These are phyloP conservation scores for Plumapathes pennacea DNA, from an alignment of 92 coral and sea anemone genomes.

Conservation along the genomic window DNA sequence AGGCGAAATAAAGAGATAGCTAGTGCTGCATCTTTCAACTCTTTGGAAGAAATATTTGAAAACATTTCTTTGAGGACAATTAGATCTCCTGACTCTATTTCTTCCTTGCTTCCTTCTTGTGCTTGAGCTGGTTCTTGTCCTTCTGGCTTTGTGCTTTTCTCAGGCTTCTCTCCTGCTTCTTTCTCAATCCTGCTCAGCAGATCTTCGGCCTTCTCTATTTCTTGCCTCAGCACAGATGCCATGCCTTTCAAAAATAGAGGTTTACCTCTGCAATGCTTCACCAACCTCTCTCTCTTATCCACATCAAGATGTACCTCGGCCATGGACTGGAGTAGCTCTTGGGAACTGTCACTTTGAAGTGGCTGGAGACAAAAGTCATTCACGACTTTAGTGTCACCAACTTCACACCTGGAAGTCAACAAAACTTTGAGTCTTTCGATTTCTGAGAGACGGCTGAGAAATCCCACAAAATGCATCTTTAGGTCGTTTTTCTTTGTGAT, in stretches of 20 bases:
- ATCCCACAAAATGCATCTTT: not conserved
- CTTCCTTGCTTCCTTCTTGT: constrained; percentile 13
- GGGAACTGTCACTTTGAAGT: constrained; percentile 14
- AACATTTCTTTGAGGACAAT: constrained; percentile 11
- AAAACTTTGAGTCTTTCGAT: constrained; percentile 29
- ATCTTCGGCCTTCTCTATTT: constrained; percentile 23
- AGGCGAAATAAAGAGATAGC: constrained; percentile 37
- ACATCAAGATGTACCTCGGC: not conserved
- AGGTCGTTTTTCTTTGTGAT: not conserved
- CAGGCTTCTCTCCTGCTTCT: not conserved
- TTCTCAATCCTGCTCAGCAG: constrained; percentile 25
- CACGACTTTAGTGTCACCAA: constrained; percentile 11
- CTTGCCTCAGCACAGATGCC: constrained; percentile 36
- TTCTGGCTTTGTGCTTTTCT: not conserved
- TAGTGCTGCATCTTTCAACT: constrained; percentile 22
- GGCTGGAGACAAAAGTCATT: constrained; percentile 40
- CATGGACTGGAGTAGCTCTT: constrained; percentile 11
- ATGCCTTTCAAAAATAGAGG: constrained; percentile 46
- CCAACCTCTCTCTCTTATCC: constrained; percentile 2
- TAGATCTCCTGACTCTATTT: not conserved
- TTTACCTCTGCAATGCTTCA: constrained; percentile 33
- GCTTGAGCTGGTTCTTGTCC: not conserved
- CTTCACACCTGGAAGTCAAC: constrained; percentile 42
- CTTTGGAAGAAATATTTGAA: constrained; percentile 9
- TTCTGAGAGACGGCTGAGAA: constrained; percentile 10